Conservation (phyloP, 2,113 vertebrate genomes). For the Struthidea cinerea region DNA sequence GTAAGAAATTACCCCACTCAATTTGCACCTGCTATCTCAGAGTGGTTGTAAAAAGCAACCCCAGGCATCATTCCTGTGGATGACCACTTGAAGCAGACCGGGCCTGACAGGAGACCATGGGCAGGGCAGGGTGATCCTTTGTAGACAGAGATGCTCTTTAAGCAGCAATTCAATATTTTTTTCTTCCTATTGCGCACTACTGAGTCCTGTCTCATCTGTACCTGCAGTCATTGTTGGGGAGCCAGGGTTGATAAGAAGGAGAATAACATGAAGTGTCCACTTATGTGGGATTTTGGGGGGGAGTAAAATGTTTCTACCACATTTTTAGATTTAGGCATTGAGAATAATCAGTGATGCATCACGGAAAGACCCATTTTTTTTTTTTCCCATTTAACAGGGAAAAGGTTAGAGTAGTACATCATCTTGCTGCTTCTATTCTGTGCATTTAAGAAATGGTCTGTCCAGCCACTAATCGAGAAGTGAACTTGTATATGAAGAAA, state of each 20-base stretch:
- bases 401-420: conserved; percentile 62
- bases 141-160: not conserved
- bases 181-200: not conserved
- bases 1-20: not conserved
- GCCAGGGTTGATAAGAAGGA: not conserved
- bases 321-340: not conserved
- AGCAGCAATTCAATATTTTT: not conserved
- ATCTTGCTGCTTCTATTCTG: conserved; percentile 11
- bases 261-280: not conserved
- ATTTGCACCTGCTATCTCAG: not conserved
- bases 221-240: not conserved
- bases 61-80: rapidly evolving
- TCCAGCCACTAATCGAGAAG: conserved; percentile 14
- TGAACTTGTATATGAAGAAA: conserved; percentile 2
- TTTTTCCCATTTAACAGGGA: conserved; percentile 38
- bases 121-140: not conserved
- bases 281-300: not conserved
- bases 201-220: not conserved
- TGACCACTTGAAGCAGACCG: not conserved
- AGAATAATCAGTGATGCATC: conserved; percentile 48
- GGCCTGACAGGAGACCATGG: not conserved
- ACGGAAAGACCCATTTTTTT: conserved; percentile 1
- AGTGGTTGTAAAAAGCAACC: not conserved
- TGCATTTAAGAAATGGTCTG: not conserved
- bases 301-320: not conserved